Evolutionary conservation across 2,113 vertebrate species (phyloP).

Genomic region (Amia ocellicauda): DNA sequence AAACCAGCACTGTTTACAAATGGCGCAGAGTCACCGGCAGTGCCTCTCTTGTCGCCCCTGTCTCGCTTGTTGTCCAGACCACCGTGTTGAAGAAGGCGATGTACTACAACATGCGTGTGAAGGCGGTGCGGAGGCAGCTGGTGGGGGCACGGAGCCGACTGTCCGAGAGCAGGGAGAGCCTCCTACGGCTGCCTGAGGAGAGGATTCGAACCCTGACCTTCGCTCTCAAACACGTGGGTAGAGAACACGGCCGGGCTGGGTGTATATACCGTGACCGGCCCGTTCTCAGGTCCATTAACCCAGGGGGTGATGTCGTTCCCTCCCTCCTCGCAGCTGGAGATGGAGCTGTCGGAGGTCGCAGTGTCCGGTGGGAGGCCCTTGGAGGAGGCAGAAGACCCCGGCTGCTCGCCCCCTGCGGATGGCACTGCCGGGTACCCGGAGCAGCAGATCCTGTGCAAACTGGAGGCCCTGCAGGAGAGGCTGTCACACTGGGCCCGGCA

Average conservation of each 20-base stretch:
- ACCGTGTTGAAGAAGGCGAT: conserved; percentile 84
- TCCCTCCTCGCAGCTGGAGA: conserved; percentile 58
- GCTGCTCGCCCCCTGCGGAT: conserved; percentile 30
- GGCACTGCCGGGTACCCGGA: conserved; percentile 40
- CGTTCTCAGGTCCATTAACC: too few relatives aligned
- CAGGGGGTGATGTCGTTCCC: too few relatives aligned
- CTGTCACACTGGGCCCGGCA: conserved; percentile 61
- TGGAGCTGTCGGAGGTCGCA: conserved; percentile 53
- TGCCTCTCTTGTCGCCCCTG: too few relatives aligned
- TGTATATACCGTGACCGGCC: background rate
- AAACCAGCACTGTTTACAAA: too few relatives aligned
- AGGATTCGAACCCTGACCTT: conserved; percentile 64
- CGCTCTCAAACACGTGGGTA: conserved; percentile 70
- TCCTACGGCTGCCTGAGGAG: conserved; percentile 67
- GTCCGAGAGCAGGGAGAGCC: conserved; percentile 59
- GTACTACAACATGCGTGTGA: conserved; percentile 86
- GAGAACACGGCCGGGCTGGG: background rate
- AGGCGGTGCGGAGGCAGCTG: conserved; percentile 63
- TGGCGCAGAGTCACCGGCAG: too few relatives aligned
- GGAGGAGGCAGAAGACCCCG: conserved; percentile 30
- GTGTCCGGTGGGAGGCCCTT: conserved; percentile 10
- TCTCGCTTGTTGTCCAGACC: conserved; percentile 63
- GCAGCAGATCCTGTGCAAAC: conserved; percentile 60
- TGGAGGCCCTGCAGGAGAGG: conserved; percentile 59
- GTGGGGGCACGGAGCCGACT: conserved; percentile 60